Conservation (phyloP, 1,140 invertebrate species). For the Aphaenogaster rudis region DNA sequence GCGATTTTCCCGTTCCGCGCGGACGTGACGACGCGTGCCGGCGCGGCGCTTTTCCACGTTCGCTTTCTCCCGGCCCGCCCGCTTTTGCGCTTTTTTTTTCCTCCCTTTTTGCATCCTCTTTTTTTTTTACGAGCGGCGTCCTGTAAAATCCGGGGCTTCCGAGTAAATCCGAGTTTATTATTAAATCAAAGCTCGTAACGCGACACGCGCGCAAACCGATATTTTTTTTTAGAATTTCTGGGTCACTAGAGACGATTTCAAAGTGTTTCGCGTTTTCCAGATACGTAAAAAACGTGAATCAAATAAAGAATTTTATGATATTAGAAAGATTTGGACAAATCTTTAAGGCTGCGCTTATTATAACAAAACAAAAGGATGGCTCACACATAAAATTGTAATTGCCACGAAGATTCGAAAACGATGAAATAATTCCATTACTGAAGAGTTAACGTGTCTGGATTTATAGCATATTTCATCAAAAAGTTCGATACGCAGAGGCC, state of each 20-base stretch:
- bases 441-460: neutral
- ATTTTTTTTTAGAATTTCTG: conserved; percentile 29
- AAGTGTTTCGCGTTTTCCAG: neutral
- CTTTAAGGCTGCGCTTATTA: neutral
- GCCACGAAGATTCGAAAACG: neutral
- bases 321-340: neutral
- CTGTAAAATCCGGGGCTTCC: conserved; percentile 50
- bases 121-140: conserved; percentile 29
- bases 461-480: neutral
- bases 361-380: neutral
- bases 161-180: conserved; percentile 59
- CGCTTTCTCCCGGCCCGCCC: conserved; percentile 29
- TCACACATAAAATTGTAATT: neutral
- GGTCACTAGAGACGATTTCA: conserved; percentile 37
- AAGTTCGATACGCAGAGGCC: neutral
- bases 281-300: neutral
- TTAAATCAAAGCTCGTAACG: conserved; percentile 62
- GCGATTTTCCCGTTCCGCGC: conserved; percentile 69
- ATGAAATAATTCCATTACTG: neutral
- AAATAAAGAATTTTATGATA: neutral
- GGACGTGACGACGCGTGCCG: conserved; percentile 70
- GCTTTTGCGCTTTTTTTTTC: conserved; percentile 48
- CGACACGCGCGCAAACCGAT: neutral
- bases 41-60: conserved; percentile 59
- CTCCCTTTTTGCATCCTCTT: conserved; percentile 34